Percentiles rank a stretch among this genome's conserved stretches.
phyloP scores from a whole-genome alignment of 2,797 vertebrate genomes.

The Sebastes minor region DNA sequence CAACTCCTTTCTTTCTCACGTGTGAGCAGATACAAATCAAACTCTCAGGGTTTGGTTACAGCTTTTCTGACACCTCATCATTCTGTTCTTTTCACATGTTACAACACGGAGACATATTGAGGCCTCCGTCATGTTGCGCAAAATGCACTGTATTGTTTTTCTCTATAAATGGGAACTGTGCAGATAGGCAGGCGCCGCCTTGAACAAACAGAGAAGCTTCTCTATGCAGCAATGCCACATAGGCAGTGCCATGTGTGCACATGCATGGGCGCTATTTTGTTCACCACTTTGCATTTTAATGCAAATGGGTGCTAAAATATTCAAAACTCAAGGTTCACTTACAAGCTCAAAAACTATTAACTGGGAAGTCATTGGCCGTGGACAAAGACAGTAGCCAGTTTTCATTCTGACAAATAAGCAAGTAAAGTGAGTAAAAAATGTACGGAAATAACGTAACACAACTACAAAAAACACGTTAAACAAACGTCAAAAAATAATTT shows the following conservation, averaged over 20 bases:
- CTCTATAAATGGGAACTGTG: background rate
- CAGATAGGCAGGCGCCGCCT: conserved; percentile 1
- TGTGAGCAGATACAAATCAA: background rate
- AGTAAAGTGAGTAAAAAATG: too few species aligned
- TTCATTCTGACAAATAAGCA: too few species aligned
- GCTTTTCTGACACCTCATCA: background rate
- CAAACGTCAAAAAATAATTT: too few species aligned
- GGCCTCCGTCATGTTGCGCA: background rate
- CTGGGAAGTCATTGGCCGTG: too few species aligned
- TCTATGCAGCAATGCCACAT: background rate
- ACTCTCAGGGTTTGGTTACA: background rate
- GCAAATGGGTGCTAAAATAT: too few species aligned
- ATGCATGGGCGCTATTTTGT: too few species aligned
- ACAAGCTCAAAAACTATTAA: too few species aligned
- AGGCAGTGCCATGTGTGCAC: too few species aligned
- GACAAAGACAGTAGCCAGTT: too few species aligned
- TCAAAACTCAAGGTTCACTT: too few species aligned
- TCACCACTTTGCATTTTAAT: background rate
- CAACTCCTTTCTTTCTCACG: background rate
- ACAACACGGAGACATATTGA: background rate
- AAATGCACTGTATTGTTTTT: background rate
- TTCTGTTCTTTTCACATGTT: background rate
- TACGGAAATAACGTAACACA: too few species aligned
- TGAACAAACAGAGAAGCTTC: conserved; percentile 28
- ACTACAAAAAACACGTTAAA: too few species aligned